These are phyloP conservation scores for Microplitis manilae DNA, from an alignment of 2,888 invertebrate species.

Conservation along the genomic window DNA sequence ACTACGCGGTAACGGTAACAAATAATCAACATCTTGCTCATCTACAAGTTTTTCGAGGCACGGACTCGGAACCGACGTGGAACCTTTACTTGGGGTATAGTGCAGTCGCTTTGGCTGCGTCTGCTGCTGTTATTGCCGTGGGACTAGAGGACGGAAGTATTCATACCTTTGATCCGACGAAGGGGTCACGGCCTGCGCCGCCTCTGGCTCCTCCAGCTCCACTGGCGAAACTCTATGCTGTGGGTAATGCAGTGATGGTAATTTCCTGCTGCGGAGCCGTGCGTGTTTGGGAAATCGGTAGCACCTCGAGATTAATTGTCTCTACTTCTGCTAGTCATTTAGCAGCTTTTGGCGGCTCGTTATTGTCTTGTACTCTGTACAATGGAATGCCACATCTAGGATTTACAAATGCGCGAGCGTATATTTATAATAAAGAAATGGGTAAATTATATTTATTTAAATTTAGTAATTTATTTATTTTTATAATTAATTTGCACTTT, in stretches of 20 bases:
- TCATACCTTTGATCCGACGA: constrained; percentile 67
- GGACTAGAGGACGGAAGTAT: constrained; percentile 67
- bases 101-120: constrained; percentile 67
- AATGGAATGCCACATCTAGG: constrained; percentile 87
- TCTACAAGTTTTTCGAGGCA: constrained; percentile 67
- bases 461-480: neutral
- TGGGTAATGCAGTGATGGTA: constrained; percentile 69
- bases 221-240: constrained; percentile 66
- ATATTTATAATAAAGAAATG: constrained; percentile 85
- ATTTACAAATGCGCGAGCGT: constrained; percentile 89
- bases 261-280: constrained; percentile 68
- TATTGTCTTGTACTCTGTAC: constrained; percentile 70
- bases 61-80: constrained; percentile 66
- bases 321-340: constrained; percentile 68
- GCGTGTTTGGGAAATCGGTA: constrained; percentile 70
- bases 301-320: constrained; percentile 63
- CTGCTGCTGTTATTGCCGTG: constrained; percentile 66
- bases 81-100: constrained; percentile 67
- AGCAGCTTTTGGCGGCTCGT: constrained; percentile 63
- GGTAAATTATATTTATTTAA: constrained; percentile 74
- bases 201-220: constrained; percentile 68
- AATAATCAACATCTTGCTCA: constrained; percentile 65
- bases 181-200: constrained; percentile 66
- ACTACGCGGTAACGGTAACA: constrained; percentile 67
- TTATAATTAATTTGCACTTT: neutral